A percentile compares a stretch with the other conserved stretches of the same genome.
Conservation (phyloP, 2,113 vertebrate genomes). For the Otocyon megalotis region DNA sequence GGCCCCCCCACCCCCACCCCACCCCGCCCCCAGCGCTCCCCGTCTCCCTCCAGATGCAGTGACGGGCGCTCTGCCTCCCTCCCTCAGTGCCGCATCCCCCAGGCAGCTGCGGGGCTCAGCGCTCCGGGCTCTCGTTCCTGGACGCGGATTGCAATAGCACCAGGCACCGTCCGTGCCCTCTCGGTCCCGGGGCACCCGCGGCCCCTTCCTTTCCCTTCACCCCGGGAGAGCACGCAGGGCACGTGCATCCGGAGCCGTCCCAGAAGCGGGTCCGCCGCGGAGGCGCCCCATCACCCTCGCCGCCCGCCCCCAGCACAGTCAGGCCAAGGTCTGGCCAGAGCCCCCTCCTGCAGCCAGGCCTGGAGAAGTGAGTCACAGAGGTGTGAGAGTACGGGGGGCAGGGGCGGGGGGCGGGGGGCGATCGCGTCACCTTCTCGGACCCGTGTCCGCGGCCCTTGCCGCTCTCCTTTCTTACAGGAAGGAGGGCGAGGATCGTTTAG, state of each 20-base stretch:
- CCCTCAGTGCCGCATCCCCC: not conserved
- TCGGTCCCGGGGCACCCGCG: not conserved
- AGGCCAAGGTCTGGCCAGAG: not conserved
- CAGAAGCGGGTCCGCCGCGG: not conserved
- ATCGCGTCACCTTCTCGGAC: not conserved
- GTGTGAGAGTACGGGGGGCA: too few species aligned
- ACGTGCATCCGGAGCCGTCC: not conserved
- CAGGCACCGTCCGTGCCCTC: slow-evolving; percentile 37
- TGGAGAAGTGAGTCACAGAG: not conserved
- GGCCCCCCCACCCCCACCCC: not conserved
- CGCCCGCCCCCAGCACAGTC: not conserved
- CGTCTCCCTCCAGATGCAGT: not conserved
- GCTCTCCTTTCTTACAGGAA: not conserved
- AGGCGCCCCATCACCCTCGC: not conserved
- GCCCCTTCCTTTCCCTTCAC: not conserved
- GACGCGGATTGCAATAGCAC: not conserved
- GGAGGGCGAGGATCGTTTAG: not conserved
- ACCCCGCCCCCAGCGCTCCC: not conserved
- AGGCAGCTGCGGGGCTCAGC: not conserved
- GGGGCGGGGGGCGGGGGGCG: too few species aligned
- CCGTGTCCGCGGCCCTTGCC: not conserved
- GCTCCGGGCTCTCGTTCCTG: slow-evolving; percentile 6
- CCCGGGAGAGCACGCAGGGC: not conserved
- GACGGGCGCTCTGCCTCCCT: slow-evolving; percentile 65
- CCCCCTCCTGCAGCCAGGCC: not conserved